Conservation (phyloP, 2,797 vertebrate genomes). For the Sparus aurata region DNA sequence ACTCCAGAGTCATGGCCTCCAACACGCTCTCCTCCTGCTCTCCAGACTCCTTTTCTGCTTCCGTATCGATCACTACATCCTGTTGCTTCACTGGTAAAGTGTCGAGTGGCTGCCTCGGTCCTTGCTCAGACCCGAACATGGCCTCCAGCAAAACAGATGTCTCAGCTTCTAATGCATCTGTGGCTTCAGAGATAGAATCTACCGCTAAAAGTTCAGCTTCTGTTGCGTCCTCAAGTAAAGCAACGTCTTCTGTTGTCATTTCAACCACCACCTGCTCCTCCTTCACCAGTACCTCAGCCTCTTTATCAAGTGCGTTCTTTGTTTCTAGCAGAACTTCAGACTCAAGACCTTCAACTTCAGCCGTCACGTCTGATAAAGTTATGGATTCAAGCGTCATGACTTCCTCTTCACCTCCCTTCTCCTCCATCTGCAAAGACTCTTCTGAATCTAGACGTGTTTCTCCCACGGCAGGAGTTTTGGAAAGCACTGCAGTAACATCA, state of each 20-base stretch:
- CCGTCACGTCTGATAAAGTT: slow-evolving; percentile 21
- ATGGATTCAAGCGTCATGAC: slow-evolving; percentile 35
- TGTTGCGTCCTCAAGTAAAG: not conserved
- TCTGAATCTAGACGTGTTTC: too few species aligned
- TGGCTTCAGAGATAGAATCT: slow-evolving; percentile 32
- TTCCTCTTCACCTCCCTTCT: not conserved
- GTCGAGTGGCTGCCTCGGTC: not conserved
- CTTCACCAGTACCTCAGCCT: slow-evolving; percentile 6
- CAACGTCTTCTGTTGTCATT: not conserved
- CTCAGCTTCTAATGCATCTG: slow-evolving; percentile 30
- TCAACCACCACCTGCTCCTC: slow-evolving; percentile 1
- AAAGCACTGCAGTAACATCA: not conserved
- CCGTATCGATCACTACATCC: not conserved
- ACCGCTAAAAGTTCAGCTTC: slow-evolving; percentile 15
- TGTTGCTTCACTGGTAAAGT: not conserved
- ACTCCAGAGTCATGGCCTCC: slow-evolving; percentile 44
- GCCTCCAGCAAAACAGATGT: slow-evolving; percentile 10
- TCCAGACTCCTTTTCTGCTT: not conserved
- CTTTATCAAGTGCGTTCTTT: slow-evolving; percentile 14
- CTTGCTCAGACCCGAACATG: slow-evolving; percentile 35
- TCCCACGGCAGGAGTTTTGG: not conserved
- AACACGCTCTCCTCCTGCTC: not conserved
- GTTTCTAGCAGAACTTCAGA: slow-evolving; percentile 22
- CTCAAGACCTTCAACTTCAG: slow-evolving; percentile 25
- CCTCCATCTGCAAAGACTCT: not conserved